Evolutionary conservation across 2,113 vertebrate species (phyloP), one percentile per base, ranked within the genome.

Genomic region (Lepus americanus): DNA sequence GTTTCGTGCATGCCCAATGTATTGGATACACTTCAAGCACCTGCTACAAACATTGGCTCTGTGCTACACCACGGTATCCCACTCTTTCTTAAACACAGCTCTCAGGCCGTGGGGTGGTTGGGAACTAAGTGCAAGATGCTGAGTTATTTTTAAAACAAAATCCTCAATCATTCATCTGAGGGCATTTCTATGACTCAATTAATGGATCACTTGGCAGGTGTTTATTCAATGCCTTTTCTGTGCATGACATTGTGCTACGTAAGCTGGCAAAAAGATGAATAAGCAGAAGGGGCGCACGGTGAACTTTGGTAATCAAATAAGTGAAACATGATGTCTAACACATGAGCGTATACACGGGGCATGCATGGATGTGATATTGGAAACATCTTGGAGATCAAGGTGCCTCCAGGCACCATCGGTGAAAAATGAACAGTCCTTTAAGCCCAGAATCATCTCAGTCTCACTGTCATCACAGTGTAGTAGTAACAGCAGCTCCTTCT

Each of bases 91-190:
- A 51, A 19, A 29, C 0, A 3, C 9, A 22, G 33, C 6, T 59
- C 23, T 59, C 8, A 16, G 64, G 12, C 77, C 1, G 0, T 6
- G 16, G 8, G 16, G 12, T 79, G 59, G 72, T 33, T 12, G 9
- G 19, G 29, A 87, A 64, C 25, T 1, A 0, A 31, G 39, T 1
- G 25, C n/a, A 36, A 6, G 0, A 5, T 0, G 0, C 49, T 17
- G 70, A 61, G 63, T 78, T 72, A 39, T 39, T 22, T 51, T 78
- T 33, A 70, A 85, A 73, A 94, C 14, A 5, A 89, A 89, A 9
- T 8, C 67, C 78, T 70, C 39, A 23, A 10, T 25, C 25, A 19
- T 79, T 86, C 25, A 33, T 70, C 74, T 78, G 36, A 49, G 76
- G 31, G 7, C 69, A 76, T 51, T 89, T 80, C 64, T 83, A 31